Conservation (phyloP, 2,113 vertebrate species). For the Motacilla alba region DNA sequence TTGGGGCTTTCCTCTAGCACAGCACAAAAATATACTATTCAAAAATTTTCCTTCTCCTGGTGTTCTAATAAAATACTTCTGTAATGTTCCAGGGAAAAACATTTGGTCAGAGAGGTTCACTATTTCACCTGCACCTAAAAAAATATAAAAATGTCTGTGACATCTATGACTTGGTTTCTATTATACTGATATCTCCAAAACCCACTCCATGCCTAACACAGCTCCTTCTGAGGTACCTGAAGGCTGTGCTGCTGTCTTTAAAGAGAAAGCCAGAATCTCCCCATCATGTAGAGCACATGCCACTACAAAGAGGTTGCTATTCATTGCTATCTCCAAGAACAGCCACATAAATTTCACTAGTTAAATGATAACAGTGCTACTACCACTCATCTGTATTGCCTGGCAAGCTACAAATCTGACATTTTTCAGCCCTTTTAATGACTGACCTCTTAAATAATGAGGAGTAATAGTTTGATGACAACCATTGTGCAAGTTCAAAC, state of each 20-base stretch:
- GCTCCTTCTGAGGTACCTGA: not conserved
- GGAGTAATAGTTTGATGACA: constrained; percentile 19
- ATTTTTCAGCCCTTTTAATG: not conserved
- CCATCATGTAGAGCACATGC: not conserved
- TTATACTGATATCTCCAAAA: not conserved
- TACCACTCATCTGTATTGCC: not conserved
- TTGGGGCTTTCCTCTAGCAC: not conserved
- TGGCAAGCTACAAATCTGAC: not conserved
- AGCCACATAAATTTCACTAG: not conserved
- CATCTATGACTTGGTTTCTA: not conserved
- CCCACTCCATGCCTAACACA: not conserved
- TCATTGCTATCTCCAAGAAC: not conserved
- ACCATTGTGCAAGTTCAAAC: not conserved
- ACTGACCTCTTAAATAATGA: not conserved
- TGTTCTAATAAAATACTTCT: not conserved
- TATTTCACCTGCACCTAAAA: not conserved
- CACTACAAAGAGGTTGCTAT: not conserved
- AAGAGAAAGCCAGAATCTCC: not conserved
- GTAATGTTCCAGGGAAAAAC: not conserved
- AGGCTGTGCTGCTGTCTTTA: not conserved
- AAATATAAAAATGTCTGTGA: not conserved
- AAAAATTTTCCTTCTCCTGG: not conserved
- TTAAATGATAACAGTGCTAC: not conserved
- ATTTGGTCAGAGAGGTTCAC: not conserved
- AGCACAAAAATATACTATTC: not conserved